Evolutionary conservation across 2,113 vertebrate genomes (phyloP), one percentile per base, ranked within the genome.

Genomic region (Menidia beryllina): DNA sequence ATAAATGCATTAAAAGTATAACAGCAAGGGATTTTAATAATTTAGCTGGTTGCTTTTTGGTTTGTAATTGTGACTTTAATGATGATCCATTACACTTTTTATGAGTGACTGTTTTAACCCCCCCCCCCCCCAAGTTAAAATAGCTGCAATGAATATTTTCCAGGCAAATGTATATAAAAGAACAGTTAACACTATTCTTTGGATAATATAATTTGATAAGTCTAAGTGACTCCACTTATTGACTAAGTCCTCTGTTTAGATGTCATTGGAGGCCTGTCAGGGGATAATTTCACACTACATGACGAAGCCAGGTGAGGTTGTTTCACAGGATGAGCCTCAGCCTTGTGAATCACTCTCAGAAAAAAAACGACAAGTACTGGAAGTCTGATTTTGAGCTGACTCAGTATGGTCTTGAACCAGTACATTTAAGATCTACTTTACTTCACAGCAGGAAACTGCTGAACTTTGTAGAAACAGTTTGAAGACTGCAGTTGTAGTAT

Each of bases 181-280:
- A 26, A 53, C 23, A 47, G 39, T 38, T 60, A 0, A 14, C 17
- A 38, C 45, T 61, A 51, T 41, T 53, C 21, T 66, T 36, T 14
- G 23, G 59, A 23, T 69, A 56, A 65, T 76, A 38, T 50, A 23
- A n/a, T 47, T 10, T 34, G 56, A 82, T 78, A 58, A 55, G 45
- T 69, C 50, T 0, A 43, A 68, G 50, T 30, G 49, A 15, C 24
- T 61, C 26, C 49, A 53, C 62, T 69, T 19, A 73, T 27, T 30
- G 14, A 27, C 12, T n/a, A 39, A 2, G 7, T 49, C 67, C 30
- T 67, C 63, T 67, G 52, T 60, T 62, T 81, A 61, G 55, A 70
- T 60, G 47, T 57, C 50, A 45, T 43, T 54, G 49, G 53, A 58
- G 13, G 25, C 23, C 53, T 6, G 27, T 51, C 15, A 41, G 26